These are phyloP conservation scores for Lepidochrysops patricia DNA, from an alignment of 2,888 invertebrate genomes.

Conservation along the genomic window DNA sequence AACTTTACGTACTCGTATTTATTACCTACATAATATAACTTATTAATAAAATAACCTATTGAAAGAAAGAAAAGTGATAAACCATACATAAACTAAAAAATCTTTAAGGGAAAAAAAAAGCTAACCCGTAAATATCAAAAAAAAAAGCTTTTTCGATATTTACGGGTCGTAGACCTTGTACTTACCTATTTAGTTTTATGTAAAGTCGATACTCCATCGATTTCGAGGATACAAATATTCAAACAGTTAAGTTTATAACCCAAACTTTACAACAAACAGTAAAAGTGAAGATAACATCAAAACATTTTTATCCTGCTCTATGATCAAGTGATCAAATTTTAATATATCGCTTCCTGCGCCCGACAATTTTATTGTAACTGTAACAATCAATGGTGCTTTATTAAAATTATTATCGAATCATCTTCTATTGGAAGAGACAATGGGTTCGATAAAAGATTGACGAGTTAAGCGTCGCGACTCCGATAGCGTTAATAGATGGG, in stretches of 20 bases:
- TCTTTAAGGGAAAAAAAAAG: neutral
- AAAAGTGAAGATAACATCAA: conserved; percentile 32
- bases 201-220: neutral
- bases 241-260: neutral
- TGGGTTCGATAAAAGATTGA: neutral
- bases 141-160: neutral
- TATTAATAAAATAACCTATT: too few relatives aligned
- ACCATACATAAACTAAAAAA: too few relatives aligned
- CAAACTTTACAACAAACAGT: conserved; percentile 11
- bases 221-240: neutral
- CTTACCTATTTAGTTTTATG: too few relatives aligned
- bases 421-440: neutral
- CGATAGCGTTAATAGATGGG: too few relatives aligned
- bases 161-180: too few relatives aligned
- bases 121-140: neutral
- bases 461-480: too few relatives aligned
- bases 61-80: too few relatives aligned
- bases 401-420: neutral
- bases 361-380: conserved; percentile 41
- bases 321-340: conserved; percentile 50
- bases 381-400: neutral
- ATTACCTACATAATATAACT: too few relatives aligned
- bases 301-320: conserved; percentile 42
- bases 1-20: too few relatives aligned
- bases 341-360: conserved; percentile 56